phyloP scores from a whole-genome alignment of 37 sponge, comb jelly and placozoan species.

The Halichondria panicea region DNA sequence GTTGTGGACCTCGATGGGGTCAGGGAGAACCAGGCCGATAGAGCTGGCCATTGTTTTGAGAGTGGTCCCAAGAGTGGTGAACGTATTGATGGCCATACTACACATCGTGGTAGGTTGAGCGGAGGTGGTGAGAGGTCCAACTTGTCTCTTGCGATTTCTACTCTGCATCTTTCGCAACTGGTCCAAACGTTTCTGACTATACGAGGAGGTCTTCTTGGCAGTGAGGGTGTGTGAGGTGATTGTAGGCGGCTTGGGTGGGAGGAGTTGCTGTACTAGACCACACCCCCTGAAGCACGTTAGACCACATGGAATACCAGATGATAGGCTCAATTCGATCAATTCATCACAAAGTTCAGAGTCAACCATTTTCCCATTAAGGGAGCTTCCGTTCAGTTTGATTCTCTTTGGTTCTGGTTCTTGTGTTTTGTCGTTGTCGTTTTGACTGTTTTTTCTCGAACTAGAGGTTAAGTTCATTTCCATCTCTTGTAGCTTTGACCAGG shows the following conservation, averaged over 20 bases:
- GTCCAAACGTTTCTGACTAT: neutral
- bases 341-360: conserved; percentile 5
- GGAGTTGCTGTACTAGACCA: neutral
- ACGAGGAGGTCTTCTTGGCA: neutral
- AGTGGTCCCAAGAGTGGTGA: conserved; percentile 35
- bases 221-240: neutral
- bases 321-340: conserved; percentile 19
- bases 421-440: neutral
- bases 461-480: conserved; percentile 23
- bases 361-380: neutral
- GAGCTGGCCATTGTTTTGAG: conserved; percentile 26
- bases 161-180: neutral
- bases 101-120: too few species aligned
- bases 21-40: neutral
- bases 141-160: conserved; percentile 1
- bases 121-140: too few species aligned
- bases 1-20: conserved; percentile 1
- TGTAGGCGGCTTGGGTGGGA: too few species aligned
- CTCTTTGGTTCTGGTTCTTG: conserved; percentile 29
- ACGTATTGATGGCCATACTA: conserved; percentile 24
- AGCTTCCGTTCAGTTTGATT: conserved; percentile 31
- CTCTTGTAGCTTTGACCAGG: conserved; percentile 27
- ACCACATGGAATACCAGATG: conserved; percentile 24
- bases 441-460: conserved; percentile 28
- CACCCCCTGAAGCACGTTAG: conserved; percentile 26